Evolutionary conservation across 1,140 invertebrate species (phyloP), one percentile per base, ranked within the genome.

Genomic region (Heliconius himera): DNA sequence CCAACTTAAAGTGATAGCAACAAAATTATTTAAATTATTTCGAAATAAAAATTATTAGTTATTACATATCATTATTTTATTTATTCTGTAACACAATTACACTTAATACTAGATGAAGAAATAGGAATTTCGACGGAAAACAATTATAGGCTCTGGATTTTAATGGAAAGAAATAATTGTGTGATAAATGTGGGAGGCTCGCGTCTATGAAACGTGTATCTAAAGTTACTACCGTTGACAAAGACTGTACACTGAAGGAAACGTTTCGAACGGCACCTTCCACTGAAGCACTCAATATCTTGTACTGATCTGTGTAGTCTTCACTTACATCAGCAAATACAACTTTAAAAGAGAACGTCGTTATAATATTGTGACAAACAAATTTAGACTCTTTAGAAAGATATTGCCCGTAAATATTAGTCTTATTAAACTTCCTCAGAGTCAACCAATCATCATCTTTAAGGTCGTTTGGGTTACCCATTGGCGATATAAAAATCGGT

Each of bases 21-120:
- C 87, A 90, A 89, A 91, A 93, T 88, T 92, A 92, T 91, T 91
- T 93, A 93, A 94, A 93, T 94, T 94, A 94, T 93, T 94, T 88
- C 88, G 91, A 93, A 92, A 92, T 89, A 90, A 94, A 92, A 94
- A 85, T 76, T 79, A 84, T 82, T 84, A 86, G 81, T 82, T 83
- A 82, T 81, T 80, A 81, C 33, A 83, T 76, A 13, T 29, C 78
- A 78, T 77, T 85, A 83, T 83, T 85, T 85, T 83, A 85, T 85
- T 85, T 81, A 66, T 56, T 81, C 77, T 74, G 80, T 51, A 54
- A 70, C 74, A 74, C 54, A 81, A 78, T 66, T 74, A 79, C 56
- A 78, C 80, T 77, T 73, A 74, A 70, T 22, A 77, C 11, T 66
- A 29, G 13, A 66, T 66, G 9, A 26, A 66, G 26, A 22, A 26